Evolutionary conservation across 2,113 vertebrate genomes (phyloP), one percentile per base, ranked within the genome.

Genomic region (Mastomys natalensis): DNA sequence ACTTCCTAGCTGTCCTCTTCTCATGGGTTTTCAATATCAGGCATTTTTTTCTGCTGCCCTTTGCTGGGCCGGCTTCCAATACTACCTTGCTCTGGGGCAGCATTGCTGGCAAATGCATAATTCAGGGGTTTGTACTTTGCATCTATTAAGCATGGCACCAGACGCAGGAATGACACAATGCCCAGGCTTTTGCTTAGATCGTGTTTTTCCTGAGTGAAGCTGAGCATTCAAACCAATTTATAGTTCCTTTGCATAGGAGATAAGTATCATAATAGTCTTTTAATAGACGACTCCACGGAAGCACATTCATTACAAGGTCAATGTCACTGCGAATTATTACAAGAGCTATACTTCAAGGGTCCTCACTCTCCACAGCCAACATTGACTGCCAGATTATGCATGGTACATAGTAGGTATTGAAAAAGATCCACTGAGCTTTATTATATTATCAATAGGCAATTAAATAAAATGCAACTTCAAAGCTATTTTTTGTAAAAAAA

Each of bases 221-320:
- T 97, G 86, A 96, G 96, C 92, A 80, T 95, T 94, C 96, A 85
- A 92, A 48, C 93, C 97, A 95, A 95, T 97, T 97, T 97, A 96
- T 89, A 97, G 92, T 89, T 96, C 92, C 94, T 97, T 95, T 96
- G 97, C 97, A 96, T 95, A 97, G 95, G 90, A 89, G 95, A 91
- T 89, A 97, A 96, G 96, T 95, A 88, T 95, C 87, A 60, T 97
- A 95, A 97, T 96, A 97, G 97, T 89, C 87, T 96, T 97, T 97
- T 97, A 97, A 97, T 97, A 97, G 95, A 96, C 62, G 94, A 87
- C 95, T 96, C 37, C 16, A 95, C 0, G 21, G 95, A 97, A 97
- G 93, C 72, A 87, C 53, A 84, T 96, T 90, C 92, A 95, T 97
- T 97, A 84, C 77, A 95, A 95, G 96, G 94, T 97, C 95, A 87